phyloP scores from a whole-genome alignment of 2,797 vertebrate species.

The Merluccius polli region DNA sequence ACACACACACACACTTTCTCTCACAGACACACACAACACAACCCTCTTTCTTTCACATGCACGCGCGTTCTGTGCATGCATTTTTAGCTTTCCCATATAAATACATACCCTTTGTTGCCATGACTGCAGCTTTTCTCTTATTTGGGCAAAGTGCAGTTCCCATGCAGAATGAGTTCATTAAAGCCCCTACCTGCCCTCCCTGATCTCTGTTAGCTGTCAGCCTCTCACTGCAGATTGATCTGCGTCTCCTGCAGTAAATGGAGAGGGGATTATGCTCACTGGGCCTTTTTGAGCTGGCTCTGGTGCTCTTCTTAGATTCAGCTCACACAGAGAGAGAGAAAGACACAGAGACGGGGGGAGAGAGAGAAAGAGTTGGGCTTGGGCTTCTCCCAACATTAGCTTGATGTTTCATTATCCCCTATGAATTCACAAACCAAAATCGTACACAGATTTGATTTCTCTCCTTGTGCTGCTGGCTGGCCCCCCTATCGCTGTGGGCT shows the following conservation, averaged over 20 bases:
- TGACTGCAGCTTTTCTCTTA: slow-evolving; percentile 61
- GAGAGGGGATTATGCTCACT: slow-evolving; percentile 44
- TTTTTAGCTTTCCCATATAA: slow-evolving; percentile 55
- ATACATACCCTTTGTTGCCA: slow-evolving; percentile 69
- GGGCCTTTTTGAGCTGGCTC: slow-evolving; percentile 20
- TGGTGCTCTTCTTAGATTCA: slow-evolving; percentile 31
- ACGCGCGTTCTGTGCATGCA: slow-evolving; percentile 36
- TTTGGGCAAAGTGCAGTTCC: slow-evolving; percentile 44
- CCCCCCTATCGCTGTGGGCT: slow-evolving; percentile 44
- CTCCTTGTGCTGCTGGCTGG: slow-evolving; percentile 33
- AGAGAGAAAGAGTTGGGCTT: slow-evolving; percentile 9
- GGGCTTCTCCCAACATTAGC: slow-evolving; percentile 30
- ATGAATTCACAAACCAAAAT: slow-evolving; percentile 32
- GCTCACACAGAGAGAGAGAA: slow-evolving; percentile 13
- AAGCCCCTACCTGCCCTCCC: slow-evolving; percentile 50
- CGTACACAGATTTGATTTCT: slow-evolving; percentile 38
- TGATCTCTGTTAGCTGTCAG: slow-evolving; percentile 42
- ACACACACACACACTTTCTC: slow-evolving; percentile 16
- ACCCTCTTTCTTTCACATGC: slow-evolving; percentile 15
- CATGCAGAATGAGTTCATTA: slow-evolving; percentile 59
- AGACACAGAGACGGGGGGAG: not conserved
- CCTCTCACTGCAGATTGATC: slow-evolving; percentile 54
- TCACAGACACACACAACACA: slow-evolving; percentile 11
- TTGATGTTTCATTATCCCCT: slow-evolving; percentile 9
- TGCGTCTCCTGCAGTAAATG: slow-evolving; percentile 44